Conservation (phyloP, 2,113 vertebrate species). For the Australoheros scitulus region DNA sequence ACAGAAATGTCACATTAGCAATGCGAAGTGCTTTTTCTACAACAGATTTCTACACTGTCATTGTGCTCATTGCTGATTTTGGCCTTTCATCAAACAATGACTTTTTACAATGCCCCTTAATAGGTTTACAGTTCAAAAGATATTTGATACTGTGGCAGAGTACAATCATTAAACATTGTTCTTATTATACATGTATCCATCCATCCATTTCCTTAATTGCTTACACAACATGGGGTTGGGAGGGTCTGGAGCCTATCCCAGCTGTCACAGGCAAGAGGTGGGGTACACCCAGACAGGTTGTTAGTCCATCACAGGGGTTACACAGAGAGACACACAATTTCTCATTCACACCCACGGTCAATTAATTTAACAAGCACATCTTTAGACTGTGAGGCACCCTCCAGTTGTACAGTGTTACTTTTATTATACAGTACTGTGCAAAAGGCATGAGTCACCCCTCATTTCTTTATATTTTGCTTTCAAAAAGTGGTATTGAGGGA, state of each 20-base stretch:
- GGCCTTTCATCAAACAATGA: neutral
- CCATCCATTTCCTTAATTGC: neutral
- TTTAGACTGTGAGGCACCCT: neutral
- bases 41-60: neutral
- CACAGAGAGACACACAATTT: no score
- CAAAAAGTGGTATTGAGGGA: no score
- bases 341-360: no score
- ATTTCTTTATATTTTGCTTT: no score
- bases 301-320: no score
- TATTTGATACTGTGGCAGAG: neutral
- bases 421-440: neutral
- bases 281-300: neutral
- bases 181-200: neutral
- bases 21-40: conserved; percentile 32
- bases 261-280: neutral
- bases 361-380: neutral
- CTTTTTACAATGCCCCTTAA: neutral
- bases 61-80: neutral
- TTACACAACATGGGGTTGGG: neutral
- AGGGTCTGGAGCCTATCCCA: neutral
- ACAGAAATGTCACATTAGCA: conserved; percentile 72
- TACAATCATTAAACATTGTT: neutral
- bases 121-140: neutral
- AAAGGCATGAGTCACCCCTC: no score
- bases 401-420: neutral